Percentiles rank a stretch among this genome's conserved stretches.
Evolutionary conservation across 2,888 invertebrate species (phyloP).

Genomic region (Stenurella melanura): DNA sequence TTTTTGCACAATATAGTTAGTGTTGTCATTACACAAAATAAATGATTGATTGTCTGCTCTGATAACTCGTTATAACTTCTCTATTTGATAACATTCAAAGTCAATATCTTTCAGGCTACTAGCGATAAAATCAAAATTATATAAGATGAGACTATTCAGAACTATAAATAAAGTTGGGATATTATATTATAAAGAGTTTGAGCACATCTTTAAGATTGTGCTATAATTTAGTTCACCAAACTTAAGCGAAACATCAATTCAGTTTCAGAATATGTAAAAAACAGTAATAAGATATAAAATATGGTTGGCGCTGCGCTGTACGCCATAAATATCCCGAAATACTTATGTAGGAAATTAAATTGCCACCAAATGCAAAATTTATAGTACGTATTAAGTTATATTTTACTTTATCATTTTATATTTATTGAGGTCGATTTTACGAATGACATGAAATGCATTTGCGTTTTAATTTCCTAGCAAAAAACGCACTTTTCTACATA

Average conservation of each 20-base stretch:
- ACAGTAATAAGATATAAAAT: conserved; percentile 6
- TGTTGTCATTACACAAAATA: no score
- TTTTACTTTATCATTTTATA: conserved; percentile 32
- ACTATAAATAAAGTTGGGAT: background rate
- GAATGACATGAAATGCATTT: conserved; percentile 24
- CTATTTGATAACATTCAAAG: no score
- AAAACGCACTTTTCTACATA: background rate
- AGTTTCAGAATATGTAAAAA: background rate
- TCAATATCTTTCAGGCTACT: background rate
- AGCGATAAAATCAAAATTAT: background rate
- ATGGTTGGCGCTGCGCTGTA: background rate
- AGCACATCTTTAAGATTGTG: background rate
- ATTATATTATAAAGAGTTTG: background rate
- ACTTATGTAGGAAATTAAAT: conserved; percentile 45
- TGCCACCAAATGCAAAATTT: conserved; percentile 41
- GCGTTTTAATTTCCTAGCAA: conserved; percentile 26
- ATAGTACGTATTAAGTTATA: conserved; percentile 40
- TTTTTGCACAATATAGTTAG: no score
- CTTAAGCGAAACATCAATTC: conserved; percentile 4
- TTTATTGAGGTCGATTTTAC: conserved; percentile 18
- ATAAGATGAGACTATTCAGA: background rate
- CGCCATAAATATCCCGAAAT: conserved; percentile 18
- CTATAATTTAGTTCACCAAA: background rate
- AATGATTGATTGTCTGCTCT: no score
- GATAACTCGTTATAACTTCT: no score